Evolutionary conservation across 1,140 invertebrate species (phyloP).

Genomic region (Nasonia longicornis): DNA sequence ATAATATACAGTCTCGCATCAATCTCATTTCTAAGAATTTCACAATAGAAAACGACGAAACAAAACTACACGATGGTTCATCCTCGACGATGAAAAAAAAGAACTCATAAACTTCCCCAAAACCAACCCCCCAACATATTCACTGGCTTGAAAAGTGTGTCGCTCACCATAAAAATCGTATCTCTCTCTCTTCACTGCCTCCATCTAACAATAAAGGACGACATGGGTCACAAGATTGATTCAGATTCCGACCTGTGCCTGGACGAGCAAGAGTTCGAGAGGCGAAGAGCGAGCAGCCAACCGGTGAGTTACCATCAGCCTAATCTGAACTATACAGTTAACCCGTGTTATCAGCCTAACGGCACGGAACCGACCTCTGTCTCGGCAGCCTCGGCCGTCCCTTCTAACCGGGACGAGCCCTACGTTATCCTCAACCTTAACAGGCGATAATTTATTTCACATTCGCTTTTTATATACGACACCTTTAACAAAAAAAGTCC

Average conservation of each 20-base stretch:
- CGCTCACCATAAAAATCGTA: not conserved
- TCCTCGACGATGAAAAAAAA: not conserved
- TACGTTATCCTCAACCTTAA: conserved; percentile 68
- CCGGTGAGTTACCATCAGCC: conserved; percentile 70
- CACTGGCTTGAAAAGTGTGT: not conserved
- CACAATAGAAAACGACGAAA: not conserved
- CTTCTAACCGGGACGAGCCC: conserved; percentile 63
- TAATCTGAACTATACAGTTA: conserved; percentile 69
- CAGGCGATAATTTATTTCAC: conserved; percentile 59
- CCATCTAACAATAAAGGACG: conserved; percentile 69
- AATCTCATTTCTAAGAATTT: no score
- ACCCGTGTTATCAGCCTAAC: conserved; percentile 69
- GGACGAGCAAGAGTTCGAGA: conserved; percentile 73
- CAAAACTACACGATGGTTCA: not conserved
- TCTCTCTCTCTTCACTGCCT: not conserved
- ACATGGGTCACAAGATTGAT: conserved; percentile 75
- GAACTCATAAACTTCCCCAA: not conserved
- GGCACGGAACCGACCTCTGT: conserved; percentile 56
- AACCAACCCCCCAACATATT: not conserved
- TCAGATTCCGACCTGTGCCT: conserved; percentile 90
- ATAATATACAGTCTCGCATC: no score
- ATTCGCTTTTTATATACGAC: not conserved
- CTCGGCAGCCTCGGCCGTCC: conserved; percentile 40
- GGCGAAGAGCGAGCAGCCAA: conserved; percentile 61
- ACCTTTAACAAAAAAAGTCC: not conserved